Evolutionary conservation across 2,888 invertebrate species (phyloP), one percentile per base, ranked within the genome.

Genomic region (Rambutsinella grinnellia): DNA sequence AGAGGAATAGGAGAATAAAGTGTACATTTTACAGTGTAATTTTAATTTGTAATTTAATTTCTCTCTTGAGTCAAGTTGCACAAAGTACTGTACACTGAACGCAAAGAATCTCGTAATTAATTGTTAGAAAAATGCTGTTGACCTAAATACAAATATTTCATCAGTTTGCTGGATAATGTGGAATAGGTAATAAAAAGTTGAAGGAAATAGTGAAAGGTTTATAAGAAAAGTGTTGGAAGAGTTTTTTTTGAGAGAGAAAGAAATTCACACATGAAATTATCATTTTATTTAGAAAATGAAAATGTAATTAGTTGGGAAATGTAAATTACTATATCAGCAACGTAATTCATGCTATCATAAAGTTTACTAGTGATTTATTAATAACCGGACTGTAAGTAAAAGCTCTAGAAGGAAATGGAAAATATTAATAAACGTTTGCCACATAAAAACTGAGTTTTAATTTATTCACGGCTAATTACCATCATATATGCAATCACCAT

Each of bases 191-290:
- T 13, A 44, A 44, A 44, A 13, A 44, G 44, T 10, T 24, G 3
- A 3, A 58, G 44, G n/a, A 57, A 63, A 63, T 28, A 56, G 44
- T 71, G 65, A 58, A 58, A 65, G 71, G n/a, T n/a, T n/a, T 58
- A 63, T 65, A 65, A 21, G 23, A 54, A 10, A 19, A 60, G 60
- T 51, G 26, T 71, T 56, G 58, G 53, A 23, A n/a, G n/a, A n/a
- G n/a, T n/a, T n/a, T n/a, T n/a, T n/a, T n/a, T n/a, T n/a, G n/a
- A n/a, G n/a, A n/a, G n/a, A n/a, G n/a, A n/a, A n/a, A 60, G 72
- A 72, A 72, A 72, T 72, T 72, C 60, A 60, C n/a, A n/a, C 44
- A 65, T 72, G 72, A 72, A 72, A 72, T 72, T 72, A 72, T 57
- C 46, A 58, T 36, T 36, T 13, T 8, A 8, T 8, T 5, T 5